Evolutionary conservation across 2,797 vertebrate genomes (phyloP).

Genomic region (Danionella dracula): DNA sequence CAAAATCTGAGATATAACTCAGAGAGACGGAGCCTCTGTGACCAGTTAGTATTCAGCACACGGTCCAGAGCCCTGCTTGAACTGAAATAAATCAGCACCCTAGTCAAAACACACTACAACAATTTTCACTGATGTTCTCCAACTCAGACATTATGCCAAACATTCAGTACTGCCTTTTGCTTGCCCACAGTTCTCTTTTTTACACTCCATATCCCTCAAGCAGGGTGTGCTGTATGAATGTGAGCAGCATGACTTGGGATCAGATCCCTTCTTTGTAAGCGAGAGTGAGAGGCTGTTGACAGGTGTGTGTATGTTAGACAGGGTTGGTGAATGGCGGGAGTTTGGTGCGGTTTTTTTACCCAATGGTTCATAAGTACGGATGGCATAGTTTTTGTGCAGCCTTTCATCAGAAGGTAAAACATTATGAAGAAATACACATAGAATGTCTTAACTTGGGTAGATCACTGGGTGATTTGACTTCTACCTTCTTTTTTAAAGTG

Average conservation of each 20-base stretch:
- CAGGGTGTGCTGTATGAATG: slow-evolving; percentile 2
- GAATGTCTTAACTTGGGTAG: slow-evolving; percentile 53
- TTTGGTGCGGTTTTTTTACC: slow-evolving; percentile 3
- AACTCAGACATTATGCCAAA: neutral
- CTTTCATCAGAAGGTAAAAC: slow-evolving; percentile 43
- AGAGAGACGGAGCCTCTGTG: neutral
- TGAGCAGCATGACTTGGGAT: slow-evolving; percentile 18
- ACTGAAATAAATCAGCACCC: slow-evolving; percentile 21
- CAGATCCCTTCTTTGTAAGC: slow-evolving; percentile 41
- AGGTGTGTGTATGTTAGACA: slow-evolving; percentile 32
- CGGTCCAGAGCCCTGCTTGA: neutral
- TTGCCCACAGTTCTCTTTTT: slow-evolving; percentile 6
- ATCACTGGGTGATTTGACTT: slow-evolving; percentile 31
- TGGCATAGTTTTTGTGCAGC: slow-evolving; percentile 46
- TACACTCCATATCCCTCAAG: slow-evolving; percentile 13
- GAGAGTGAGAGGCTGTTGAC: slow-evolving; percentile 60
- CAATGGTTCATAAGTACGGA: slow-evolving; percentile 26
- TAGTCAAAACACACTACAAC: slow-evolving; percentile 18
- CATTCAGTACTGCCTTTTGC: neutral
- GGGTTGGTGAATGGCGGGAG: neutral
- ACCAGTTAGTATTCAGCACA: slow-evolving; percentile 27
- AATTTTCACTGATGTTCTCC: slow-evolving; percentile 4
- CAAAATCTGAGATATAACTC: slow-evolving; percentile 17
- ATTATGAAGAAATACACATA: slow-evolving; percentile 41
- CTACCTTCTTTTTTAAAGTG: slow-evolving; percentile 10